These are phyloP conservation scores for Lottia scabra DNA, from an alignment of 2,888 invertebrate species.

Conservation along the genomic window DNA sequence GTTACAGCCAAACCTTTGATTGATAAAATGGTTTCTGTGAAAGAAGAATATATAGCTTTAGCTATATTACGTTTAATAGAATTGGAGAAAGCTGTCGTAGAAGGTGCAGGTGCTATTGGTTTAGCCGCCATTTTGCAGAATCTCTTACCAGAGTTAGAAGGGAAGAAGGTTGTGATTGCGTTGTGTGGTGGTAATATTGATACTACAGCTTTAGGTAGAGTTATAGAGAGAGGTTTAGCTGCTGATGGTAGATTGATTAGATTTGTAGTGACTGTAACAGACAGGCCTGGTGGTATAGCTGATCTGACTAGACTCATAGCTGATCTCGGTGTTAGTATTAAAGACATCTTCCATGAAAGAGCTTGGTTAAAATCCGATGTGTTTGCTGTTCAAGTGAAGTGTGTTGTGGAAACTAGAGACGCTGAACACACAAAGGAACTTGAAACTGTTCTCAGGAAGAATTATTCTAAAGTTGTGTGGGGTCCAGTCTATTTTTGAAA, in stretches of 20 bases:
- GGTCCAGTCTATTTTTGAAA: conserved; percentile 32
- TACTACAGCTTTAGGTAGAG: conserved; percentile 88
- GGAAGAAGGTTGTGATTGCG: conserved; percentile 87
- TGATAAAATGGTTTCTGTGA: conserved; percentile 81
- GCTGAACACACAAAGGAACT: conserved; percentile 80
- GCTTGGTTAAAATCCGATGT: conserved; percentile 94
- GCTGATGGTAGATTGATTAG: conserved; percentile 81
- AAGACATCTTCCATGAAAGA: conserved; percentile 95
- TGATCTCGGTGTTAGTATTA: conserved; percentile 84
- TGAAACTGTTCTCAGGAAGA: conserved; percentile 48
- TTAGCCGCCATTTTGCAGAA: conserved; percentile 88
- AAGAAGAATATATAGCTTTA: conserved; percentile 83
- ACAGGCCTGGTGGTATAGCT: conserved; percentile 88
- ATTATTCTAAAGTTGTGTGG: conserved; percentile 56
- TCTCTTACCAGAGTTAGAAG: conserved; percentile 82
- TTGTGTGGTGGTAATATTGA: conserved; percentile 90
- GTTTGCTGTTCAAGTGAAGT: conserved; percentile 80
- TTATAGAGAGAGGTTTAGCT: conserved; percentile 88
- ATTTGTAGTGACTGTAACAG: conserved; percentile 77
- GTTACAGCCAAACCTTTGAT: conserved; percentile 79
- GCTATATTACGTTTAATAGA: conserved; percentile 84
- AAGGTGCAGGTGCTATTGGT: conserved; percentile 89
- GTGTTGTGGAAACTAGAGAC: conserved; percentile 90
- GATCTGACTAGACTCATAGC: conserved; percentile 84
- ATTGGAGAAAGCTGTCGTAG: conserved; percentile 89